Evolutionary conservation across 2,113 vertebrate genomes (phyloP).

Genomic region (Cettia cetti): DNA sequence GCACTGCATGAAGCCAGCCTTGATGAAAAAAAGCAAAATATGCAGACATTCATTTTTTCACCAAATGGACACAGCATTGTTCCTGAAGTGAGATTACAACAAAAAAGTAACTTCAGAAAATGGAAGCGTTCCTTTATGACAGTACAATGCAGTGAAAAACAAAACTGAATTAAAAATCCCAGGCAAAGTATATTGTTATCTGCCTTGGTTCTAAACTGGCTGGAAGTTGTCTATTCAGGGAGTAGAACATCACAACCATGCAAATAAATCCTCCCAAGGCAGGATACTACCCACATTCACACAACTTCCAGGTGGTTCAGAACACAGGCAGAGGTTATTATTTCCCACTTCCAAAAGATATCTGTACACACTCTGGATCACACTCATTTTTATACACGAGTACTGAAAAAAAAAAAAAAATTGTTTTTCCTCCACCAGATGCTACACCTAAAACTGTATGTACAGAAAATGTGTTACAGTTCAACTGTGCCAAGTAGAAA

Average conservation of each 20-base stretch:
- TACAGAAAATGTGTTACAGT: neutral
- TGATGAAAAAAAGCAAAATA: neutral
- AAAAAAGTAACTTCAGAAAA: neutral
- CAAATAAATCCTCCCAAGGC: neutral
- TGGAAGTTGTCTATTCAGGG: neutral
- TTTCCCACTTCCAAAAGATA: neutral
- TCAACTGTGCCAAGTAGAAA: neutral
- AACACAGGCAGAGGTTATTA: neutral
- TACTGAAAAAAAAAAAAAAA: neutral
- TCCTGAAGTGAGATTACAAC: neutral
- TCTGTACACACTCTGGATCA: neutral
- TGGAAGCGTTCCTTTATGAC: neutral
- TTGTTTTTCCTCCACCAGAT: neutral
- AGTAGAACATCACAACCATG: neutral
- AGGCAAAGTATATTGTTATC: neutral
- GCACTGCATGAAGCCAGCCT: neutral
- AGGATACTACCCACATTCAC: fast-evolving
- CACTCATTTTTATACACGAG: neutral
- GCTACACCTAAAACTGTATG: neutral
- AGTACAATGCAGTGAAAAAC: neutral
- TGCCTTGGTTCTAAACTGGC: neutral
- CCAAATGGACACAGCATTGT: neutral
- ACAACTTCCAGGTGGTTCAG: neutral
- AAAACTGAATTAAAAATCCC: neutral
- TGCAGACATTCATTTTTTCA: neutral